phyloP scores from a whole-genome alignment of 2,888 invertebrate species.

The Dryocosmus kuriphilus region DNA sequence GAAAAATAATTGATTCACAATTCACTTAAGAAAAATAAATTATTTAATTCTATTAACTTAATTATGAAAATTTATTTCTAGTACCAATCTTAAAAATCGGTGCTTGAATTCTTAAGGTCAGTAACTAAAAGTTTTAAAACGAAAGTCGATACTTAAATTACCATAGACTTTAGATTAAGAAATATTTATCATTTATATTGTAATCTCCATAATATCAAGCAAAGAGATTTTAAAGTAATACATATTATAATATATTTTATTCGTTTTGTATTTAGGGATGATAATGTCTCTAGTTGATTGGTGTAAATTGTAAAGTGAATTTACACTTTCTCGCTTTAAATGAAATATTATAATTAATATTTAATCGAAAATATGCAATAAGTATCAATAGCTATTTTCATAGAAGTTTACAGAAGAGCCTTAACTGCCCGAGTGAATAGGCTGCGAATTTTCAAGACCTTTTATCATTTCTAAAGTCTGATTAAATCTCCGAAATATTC shows the following conservation, averaged over 20 bases:
- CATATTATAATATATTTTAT: slow-evolving; percentile 8
- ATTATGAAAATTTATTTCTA: not conserved
- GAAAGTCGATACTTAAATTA: slow-evolving; percentile 12
- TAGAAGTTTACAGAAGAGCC: slow-evolving; percentile 57
- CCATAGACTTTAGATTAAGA: not conserved
- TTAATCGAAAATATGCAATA: slow-evolving; percentile 28
- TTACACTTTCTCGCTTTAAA: not conserved
- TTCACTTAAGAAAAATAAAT: not conserved
- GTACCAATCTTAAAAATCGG: not conserved
- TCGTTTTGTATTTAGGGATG: not conserved
- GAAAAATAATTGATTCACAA: not conserved
- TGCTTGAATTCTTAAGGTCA: slow-evolving; percentile 16
- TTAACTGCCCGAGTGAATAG: slow-evolving; percentile 54
- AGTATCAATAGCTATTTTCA: slow-evolving; percentile 56
- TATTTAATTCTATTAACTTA: not conserved
- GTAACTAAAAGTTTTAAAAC: not conserved
- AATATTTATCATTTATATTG: not conserved
- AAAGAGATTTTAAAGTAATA: not conserved
- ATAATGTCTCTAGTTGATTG: not conserved
- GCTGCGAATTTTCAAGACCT: not conserved
- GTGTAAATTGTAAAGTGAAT: not conserved
- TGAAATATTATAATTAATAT: slow-evolving; percentile 26
- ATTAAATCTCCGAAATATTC: not conserved
- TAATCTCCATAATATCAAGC: not conserved
- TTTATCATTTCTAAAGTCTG: not conserved